phyloP scores from a whole-genome alignment of 1,140 invertebrate genomes.

The Pseudomyrmex sp. region DNA sequence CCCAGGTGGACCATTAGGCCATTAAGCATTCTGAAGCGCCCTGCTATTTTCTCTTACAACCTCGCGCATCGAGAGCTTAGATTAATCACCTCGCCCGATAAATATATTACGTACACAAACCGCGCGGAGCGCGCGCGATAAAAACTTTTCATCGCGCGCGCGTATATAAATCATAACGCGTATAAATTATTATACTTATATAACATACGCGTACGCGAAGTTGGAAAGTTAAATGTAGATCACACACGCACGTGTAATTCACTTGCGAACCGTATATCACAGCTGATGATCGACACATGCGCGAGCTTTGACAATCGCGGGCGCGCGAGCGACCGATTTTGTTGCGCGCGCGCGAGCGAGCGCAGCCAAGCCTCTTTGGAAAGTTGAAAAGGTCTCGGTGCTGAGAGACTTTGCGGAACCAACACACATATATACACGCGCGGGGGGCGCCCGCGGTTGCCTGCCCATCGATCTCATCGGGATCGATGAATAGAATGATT shows the following conservation, averaged over 20 bases:
- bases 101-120: not conserved
- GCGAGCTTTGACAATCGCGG: slow-evolving; percentile 7
- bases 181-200: not conserved
- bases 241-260: not conserved
- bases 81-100: slow-evolving; percentile 35
- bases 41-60: slow-evolving; percentile 40
- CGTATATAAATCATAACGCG: no score
- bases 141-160: not conserved
- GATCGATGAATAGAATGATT: slow-evolving; percentile 72
- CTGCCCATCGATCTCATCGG: slow-evolving; percentile 56
- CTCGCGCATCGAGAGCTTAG: slow-evolving; percentile 20
- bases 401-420: slow-evolving; percentile 47
- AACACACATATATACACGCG: not conserved
- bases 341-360: slow-evolving; percentile 7
- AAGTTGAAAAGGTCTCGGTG: slow-evolving; percentile 52
- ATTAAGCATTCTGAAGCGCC: slow-evolving; percentile 42
- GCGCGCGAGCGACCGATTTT: slow-evolving; percentile 26
- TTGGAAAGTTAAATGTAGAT: not conserved
- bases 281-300: not conserved
- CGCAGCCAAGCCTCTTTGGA: slow-evolving; percentile 49
- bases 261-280: not conserved
- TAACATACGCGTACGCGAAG: not conserved
- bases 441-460: slow-evolving; percentile 36
- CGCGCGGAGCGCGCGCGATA: not conserved
- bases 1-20: slow-evolving; percentile 34